Evolutionary conservation across 1,140 invertebrate species (phyloP).

Genomic region (Aphis gossypii): DNA sequence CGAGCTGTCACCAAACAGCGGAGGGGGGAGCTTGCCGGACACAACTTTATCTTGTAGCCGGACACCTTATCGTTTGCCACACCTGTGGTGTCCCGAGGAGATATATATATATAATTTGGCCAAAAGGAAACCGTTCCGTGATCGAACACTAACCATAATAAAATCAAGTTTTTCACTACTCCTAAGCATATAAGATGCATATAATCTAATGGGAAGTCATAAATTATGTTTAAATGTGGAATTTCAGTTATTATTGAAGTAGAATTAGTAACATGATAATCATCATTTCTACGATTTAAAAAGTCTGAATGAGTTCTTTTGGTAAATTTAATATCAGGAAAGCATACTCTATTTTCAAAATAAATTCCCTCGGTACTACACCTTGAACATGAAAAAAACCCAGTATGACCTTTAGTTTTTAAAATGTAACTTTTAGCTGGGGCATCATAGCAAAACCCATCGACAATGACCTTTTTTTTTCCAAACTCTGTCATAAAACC

Average conservation of each 20-base stretch:
- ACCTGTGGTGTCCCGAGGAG: too few relatives aligned
- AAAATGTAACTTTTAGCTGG: neutral
- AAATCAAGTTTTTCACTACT: neutral
- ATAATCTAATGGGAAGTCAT: neutral
- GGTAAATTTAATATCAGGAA: neutral
- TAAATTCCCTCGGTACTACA: neutral
- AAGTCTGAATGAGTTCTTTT: neutral
- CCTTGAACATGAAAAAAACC: neutral
- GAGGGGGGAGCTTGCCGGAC: too few relatives aligned
- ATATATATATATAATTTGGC: too few relatives aligned
- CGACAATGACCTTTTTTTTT: neutral
- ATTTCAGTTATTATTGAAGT: neutral
- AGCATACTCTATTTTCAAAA: neutral
- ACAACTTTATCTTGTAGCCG: too few relatives aligned
- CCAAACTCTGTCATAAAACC: neutral
- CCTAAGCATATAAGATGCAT: neutral
- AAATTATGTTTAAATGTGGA: neutral
- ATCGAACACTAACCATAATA: neutral
- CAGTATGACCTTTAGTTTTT: constrained; percentile 19
- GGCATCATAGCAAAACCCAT: neutral
- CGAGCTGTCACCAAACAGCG: too few relatives aligned
- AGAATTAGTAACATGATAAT: neutral
- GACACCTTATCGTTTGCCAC: too few relatives aligned
- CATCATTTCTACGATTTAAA: neutral
- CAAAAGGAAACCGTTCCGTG: too few relatives aligned